phyloP scores from a whole-genome alignment of 2,888 invertebrate genomes.

The Dichetophora obliterata region DNA sequence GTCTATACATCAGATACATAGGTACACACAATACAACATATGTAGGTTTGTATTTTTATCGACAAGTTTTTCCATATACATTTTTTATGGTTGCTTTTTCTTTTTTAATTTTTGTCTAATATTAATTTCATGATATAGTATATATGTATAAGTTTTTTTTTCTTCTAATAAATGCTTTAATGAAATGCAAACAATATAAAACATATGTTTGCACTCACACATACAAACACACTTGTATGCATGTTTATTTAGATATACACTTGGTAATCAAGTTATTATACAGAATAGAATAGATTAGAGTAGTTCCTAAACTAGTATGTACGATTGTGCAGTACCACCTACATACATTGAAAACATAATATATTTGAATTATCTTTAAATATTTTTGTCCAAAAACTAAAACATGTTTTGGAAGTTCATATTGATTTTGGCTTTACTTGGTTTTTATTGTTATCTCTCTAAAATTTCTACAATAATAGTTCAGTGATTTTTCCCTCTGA shows the following conservation, averaged over 20 bases:
- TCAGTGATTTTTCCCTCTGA: not conserved
- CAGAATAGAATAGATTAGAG: not conserved
- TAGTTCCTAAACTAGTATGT: not conserved
- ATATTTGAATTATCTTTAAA: no score
- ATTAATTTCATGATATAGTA: conserved; percentile 11
- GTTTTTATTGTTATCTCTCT: not conserved
- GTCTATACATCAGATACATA: conserved; percentile 13
- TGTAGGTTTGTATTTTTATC: conserved; percentile 9
- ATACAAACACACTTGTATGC: not conserved
- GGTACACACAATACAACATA: conserved; percentile 19
- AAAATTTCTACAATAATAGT: not conserved
- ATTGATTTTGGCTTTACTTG: conserved; percentile 25
- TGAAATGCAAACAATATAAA: conserved; percentile 13
- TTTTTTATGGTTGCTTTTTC: conserved; percentile 1
- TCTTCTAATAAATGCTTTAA: conserved; percentile 14
- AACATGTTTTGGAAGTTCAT: conserved; percentile 25
- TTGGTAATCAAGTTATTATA: not conserved
- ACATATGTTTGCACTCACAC: not conserved
- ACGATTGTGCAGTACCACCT: no score
- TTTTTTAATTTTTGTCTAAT: conserved; percentile 1
- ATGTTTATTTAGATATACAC: not conserved
- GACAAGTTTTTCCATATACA: conserved; percentile 22
- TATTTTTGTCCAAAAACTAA: not conserved
- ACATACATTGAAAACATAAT: no score
- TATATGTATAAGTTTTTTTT: conserved; percentile 9